Evolutionary conservation across 2,888 invertebrate species (phyloP), one percentile per base, ranked within the genome.

Genomic region (Lasioglossum marginatum): DNA sequence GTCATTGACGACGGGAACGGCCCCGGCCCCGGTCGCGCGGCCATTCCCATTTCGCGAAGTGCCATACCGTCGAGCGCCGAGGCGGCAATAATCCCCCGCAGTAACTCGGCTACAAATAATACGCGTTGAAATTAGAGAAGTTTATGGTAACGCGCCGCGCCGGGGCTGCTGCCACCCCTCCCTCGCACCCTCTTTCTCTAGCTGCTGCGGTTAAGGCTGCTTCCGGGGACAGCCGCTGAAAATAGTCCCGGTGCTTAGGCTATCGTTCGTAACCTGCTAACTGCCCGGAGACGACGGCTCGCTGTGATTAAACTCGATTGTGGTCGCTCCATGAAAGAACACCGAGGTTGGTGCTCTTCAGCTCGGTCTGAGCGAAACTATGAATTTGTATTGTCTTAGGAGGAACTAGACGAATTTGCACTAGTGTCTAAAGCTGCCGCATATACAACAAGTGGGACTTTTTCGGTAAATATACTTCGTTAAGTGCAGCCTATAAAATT

Each of bases 41-140:
- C 68, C 60, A 73, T 83, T 77, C 70, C 81, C 77, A 74, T 85
- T 83, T 83, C 34, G 79, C 83, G 37, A 83, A 85, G 76, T 79
- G 79, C 34, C 77, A 52, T 52, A 52, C 52, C 52, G 48, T 63
- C 71, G 8, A 40, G 52, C 63, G 76, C 23, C 72, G 66, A 19
- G 73, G 34, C 70, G 73, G 34, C 66, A 52, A 75, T 81, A 81
- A 81, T 84, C 73, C 82, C 27, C 27, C 52, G 48, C 76, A 37
- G 72, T 81, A 81, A 48, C 52, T 72, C 72, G 34, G 37, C 76
- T 72, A 72, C 76, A 72, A 80, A 83, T 83, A 83, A 79, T 76
- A 63, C 70, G 23, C 79, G 71, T 37, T 70, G 43, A 74, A 78
- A 78, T 82, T 85, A 85, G 82, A 71, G 74, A 75, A 82, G 82